Conservation (phyloP, 2,797 vertebrate genomes). For the Phaenicophaeus curvirostris region DNA sequence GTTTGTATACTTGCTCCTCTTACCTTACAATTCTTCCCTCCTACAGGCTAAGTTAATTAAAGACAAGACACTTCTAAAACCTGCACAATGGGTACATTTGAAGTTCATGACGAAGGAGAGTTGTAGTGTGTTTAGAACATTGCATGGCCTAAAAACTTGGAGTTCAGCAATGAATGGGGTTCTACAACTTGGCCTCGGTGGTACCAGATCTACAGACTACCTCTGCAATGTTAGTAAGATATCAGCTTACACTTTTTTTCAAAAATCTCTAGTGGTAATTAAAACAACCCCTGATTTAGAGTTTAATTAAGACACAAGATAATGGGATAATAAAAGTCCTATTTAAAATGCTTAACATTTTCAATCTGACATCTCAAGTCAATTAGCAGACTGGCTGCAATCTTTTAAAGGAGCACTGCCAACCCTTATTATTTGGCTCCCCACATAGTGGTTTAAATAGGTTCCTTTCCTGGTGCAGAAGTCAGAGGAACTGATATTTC, state of each 20-base stretch:
- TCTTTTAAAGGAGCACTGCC: neutral
- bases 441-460: neutral
- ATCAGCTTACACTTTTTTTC: neutral
- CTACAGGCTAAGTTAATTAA: constrained; percentile 29
- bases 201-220: neutral
- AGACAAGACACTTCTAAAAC: constrained; percentile 1
- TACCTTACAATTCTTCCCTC: neutral
- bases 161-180: neutral
- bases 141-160: neutral
- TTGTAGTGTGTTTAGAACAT: neutral
- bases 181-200: neutral
- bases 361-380: neutral
- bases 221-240: neutral
- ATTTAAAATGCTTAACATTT: constrained; percentile 36
- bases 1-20: neutral
- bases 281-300: constrained; percentile 2
- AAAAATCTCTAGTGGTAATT: neutral
- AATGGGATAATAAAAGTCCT: constrained; percentile 17
- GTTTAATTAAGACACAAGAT: constrained; percentile 39
- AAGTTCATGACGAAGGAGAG: neutral
- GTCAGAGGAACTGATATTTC: neutral
- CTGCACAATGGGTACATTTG: neutral
- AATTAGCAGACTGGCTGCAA: neutral
- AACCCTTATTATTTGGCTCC: neutral
- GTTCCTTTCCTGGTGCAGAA: neutral